Conservation (phyloP, 1,140 invertebrate genomes). For the Vanessa tameamea region DNA sequence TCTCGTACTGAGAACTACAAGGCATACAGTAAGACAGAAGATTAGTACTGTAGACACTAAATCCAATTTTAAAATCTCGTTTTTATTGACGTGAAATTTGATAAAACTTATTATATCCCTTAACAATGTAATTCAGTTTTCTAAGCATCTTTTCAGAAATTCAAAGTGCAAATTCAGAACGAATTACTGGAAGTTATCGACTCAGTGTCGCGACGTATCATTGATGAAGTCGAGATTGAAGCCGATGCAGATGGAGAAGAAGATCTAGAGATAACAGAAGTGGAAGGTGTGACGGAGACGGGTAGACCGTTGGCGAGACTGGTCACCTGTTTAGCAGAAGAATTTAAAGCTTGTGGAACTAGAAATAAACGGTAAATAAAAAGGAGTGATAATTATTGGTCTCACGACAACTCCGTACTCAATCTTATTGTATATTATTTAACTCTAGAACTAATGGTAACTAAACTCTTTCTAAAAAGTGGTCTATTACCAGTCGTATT, state of each 20-base stretch:
- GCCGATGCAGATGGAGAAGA: conserved; percentile 47
- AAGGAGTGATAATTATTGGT: not conserved
- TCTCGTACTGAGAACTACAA: too few relatives aligned
- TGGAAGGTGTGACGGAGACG: conserved; percentile 47
- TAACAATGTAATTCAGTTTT: too few relatives aligned
- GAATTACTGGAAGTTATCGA: conserved; percentile 90
- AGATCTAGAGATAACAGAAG: conserved; percentile 45
- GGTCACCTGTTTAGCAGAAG: conserved; percentile 54
- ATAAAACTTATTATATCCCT: too few relatives aligned
- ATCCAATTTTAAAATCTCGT: too few relatives aligned
- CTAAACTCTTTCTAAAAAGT: too few relatives aligned
- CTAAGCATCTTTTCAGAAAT: conserved; percentile 78
- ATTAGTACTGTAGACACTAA: too few relatives aligned
- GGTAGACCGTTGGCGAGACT: conserved; percentile 59
- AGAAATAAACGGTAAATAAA: conserved; percentile 58
- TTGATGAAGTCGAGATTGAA: conserved; percentile 74
- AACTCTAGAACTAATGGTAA: too few relatives aligned
- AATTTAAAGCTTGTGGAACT: conserved; percentile 58
- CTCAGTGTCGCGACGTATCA: conserved; percentile 88
- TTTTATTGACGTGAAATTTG: too few relatives aligned
- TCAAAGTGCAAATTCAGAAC: conserved; percentile 90
- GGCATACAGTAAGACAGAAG: too few relatives aligned
- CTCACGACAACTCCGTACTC: too few relatives aligned
- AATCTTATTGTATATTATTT: too few relatives aligned
- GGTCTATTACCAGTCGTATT: too few relatives aligned